Evolutionary conservation across 2,797 vertebrate species (phyloP).

Genomic region (Pangasius krempfi): DNA sequence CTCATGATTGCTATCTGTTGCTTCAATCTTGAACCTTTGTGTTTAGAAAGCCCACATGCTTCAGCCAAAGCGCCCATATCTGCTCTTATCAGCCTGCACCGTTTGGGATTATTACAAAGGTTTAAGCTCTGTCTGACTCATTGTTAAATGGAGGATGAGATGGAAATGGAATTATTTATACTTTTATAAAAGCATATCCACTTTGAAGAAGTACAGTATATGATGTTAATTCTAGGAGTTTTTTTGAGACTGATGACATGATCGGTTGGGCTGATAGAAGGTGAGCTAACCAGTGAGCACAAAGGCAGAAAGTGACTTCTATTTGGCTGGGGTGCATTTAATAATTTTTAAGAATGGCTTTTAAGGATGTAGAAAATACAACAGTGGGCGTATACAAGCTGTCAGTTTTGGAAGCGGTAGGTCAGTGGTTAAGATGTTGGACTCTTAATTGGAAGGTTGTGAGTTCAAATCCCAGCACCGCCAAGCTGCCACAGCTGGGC

Average conservation of each 20-base stretch:
- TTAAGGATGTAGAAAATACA: neutral
- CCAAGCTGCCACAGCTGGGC: too few species aligned
- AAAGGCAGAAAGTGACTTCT: neutral
- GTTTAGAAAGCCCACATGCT: constrained; percentile 64
- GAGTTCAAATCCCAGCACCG: too few species aligned
- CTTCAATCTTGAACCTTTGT: constrained; percentile 68
- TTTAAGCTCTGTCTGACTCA: constrained; percentile 58
- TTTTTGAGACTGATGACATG: neutral
- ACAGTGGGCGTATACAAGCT: neutral
- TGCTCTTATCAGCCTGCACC: constrained; percentile 51
- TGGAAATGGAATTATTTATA: constrained; percentile 39
- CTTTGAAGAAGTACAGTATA: constrained; percentile 2
- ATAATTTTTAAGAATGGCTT: neutral
- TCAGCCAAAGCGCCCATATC: constrained; percentile 58
- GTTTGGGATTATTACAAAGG: constrained; percentile 58
- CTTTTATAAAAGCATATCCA: constrained; percentile 26
- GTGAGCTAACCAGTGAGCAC: neutral
- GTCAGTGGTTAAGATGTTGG: too few species aligned
- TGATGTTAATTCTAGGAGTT: neutral
- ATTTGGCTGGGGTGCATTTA: neutral
- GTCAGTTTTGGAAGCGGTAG: too few species aligned
- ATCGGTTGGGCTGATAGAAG: neutral
- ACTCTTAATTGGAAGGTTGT: too few species aligned
- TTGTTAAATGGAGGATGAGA: constrained; percentile 46
- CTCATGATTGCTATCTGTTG: constrained; percentile 61